Base-by-base conservation (phyloP, 2,113 vertebrate genomes). In the Marcusenius ussheri region DNA sequence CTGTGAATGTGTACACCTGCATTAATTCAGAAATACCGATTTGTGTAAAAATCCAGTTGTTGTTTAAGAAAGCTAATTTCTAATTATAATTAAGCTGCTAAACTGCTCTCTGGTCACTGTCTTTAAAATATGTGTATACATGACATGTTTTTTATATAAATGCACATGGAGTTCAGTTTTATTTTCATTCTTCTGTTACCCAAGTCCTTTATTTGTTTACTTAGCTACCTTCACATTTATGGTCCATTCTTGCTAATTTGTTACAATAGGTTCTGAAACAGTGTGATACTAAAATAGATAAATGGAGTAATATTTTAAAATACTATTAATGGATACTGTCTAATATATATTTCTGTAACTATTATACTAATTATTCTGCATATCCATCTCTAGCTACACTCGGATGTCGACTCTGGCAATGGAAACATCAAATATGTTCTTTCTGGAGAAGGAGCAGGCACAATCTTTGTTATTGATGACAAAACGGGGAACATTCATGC, bases 401-500 rank as follows among this genome's bases (percentile, higher is more conserved):
- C 98, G 24, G 98, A 99, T 80, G 97, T 99, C 56, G 98, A 99
- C 94, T 96, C 96, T 53, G 98, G 98, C 62, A 93, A 97, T 77
- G 98, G 98, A 47, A 97, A 97, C 94, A 98, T 99, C 95, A 99
- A 98, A 95, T 99, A 99, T 93, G 99, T 99, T 95, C 98, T 99
- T 93, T 99, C 98, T 90, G 98, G 98, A 70, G 98, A 99, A 93
- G 98, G 98, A 56, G 98, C 98, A 0, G 98, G 98, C 87, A 99
- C 98, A 31, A 99, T 99, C 96, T 99, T 99, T 90, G 98, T 99
- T 90, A 99, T 99, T 19, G 98, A 99, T 89, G 98, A 99, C 95
- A 99, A 98, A 96, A 99, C 98, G 90, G 98, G 98, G 92, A 99
- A 99, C 94, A 99, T 99, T 94, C 98, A 99, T 2, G 98, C 98